Percentiles rank a stretch among this genome's conserved stretches.
phyloP scores from a whole-genome alignment of 2,113 vertebrate species.

The Piprites chloris region DNA sequence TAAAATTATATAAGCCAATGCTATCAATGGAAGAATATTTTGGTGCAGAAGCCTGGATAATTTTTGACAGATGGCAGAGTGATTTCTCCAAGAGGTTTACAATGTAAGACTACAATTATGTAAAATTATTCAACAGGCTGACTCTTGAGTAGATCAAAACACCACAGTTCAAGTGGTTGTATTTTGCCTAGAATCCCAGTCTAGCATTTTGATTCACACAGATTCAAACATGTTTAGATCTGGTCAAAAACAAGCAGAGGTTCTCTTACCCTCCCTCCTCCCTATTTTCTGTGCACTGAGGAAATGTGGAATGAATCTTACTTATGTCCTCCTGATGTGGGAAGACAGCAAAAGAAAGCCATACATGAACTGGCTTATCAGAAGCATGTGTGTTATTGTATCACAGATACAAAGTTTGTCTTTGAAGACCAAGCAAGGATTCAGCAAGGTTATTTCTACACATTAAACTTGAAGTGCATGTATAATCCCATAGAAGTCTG shows the following conservation, averaged over 20 bases:
- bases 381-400: rapidly evolving
- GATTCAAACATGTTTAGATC: not conserved
- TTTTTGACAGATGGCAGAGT: not conserved
- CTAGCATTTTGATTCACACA: not conserved
- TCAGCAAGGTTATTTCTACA: not conserved
- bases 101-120: not conserved
- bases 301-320: not conserved
- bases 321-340: not conserved
- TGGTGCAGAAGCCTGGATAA: not conserved
- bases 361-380: not conserved
- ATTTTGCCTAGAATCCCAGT: not conserved
- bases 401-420: not conserved
- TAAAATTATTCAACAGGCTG: not conserved
- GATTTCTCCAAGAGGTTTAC: not conserved
- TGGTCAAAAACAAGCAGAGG: not conserved
- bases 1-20: not conserved
- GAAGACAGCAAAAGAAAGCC: not conserved
- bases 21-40: not conserved
- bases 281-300: not conserved
- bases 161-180: not conserved
- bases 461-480: not conserved
- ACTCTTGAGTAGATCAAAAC: not conserved
- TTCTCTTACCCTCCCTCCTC: not conserved
- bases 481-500: not conserved
- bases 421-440: not conserved